Evolutionary conservation across 2,888 invertebrate species (phyloP), one percentile per base, ranked within the genome.

Genomic region (Chesias legatella): DNA sequence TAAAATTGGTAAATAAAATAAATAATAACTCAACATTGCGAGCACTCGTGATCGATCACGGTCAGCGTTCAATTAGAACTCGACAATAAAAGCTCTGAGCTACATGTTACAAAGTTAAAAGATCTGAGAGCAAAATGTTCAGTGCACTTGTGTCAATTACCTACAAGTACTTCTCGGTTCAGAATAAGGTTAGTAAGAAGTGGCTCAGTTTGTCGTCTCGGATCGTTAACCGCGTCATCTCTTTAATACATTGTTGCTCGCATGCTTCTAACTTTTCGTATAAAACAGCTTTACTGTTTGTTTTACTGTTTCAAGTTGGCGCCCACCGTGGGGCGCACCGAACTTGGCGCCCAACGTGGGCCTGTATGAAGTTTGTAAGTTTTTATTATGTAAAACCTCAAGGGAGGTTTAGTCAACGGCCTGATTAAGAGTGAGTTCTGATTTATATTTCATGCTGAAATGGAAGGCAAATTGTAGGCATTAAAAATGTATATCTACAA

Each of bases 171-270:
- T 31, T 29, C 24, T n/a, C n/a, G 33, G 28, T 10, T 8, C 17
- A 32, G 20, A 25, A 39, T 17, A 29, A 10, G 23, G 38, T 26
- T 28, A 40, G 39, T 11, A 9, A 25, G 17, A 39, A 40, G 23
- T 46, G 26, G 41, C 30, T 42, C 33, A 26, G 41, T 33, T 37
- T 32, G 36, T 31, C 31, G 38, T 42, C 41, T 28, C 34, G 26
- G 28, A 25, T 42, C 38, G 48, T 52, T 48, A 49, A 50, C 42
- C 26, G 32, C 41, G 43, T 43, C 43, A 49, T 53, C 36, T 48
- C 42, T 41, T 22, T 45, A 38, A 52, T 49, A 55, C 45, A 48
- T 41, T 37, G 47, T 48, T 40, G 38, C 23, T 17, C 41, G 37
- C 46, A 41, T 42, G 42, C 42, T 35, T 44, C 34, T 33, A 32